A percentile compares a stretch with the other conserved stretches of the same genome.
Evolutionary conservation across 2,113 vertebrate genomes (phyloP).

Genomic region (Scopus umbretta): DNA sequence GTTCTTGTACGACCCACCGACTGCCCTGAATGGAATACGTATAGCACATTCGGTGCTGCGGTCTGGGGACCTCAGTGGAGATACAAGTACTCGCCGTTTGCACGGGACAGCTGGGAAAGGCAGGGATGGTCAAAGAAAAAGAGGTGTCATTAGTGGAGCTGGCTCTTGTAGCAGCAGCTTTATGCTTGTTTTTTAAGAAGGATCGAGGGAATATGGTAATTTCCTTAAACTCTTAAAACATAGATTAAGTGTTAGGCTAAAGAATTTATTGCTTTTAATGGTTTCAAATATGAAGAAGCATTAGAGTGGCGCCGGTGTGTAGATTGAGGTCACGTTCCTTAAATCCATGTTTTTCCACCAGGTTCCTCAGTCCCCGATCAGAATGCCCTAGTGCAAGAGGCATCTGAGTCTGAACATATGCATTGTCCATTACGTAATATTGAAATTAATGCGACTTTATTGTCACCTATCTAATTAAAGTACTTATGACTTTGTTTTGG

Average conservation of each 20-base stretch:
- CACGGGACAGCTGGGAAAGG: not conserved
- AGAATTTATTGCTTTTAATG: not conserved
- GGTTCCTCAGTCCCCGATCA: not conserved
- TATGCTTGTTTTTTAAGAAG: not conserved
- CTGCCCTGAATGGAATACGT: not conserved
- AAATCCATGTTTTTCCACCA: not conserved
- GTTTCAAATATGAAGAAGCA: not conserved
- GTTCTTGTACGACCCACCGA: not conserved
- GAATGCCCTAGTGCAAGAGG: not conserved
- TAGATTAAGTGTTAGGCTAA: not conserved
- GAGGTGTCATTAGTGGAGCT: not conserved
- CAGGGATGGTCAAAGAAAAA: not conserved
- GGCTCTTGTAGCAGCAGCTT: not conserved
- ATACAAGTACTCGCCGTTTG: not conserved
- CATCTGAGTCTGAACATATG: not conserved
- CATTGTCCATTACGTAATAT: not conserved
- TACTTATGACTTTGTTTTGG: not conserved
- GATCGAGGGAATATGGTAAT: not conserved
- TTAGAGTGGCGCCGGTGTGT: fast-evolving
- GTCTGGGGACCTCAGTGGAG: not conserved
- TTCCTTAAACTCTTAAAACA: not conserved
- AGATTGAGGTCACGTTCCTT: not conserved
- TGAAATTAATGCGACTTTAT: not conserved
- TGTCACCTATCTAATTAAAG: not conserved
- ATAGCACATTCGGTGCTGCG: too few relatives aligned